Evolutionary conservation across 2,797 vertebrate genomes (phyloP).

Genomic region (Euthynnus affinis): DNA sequence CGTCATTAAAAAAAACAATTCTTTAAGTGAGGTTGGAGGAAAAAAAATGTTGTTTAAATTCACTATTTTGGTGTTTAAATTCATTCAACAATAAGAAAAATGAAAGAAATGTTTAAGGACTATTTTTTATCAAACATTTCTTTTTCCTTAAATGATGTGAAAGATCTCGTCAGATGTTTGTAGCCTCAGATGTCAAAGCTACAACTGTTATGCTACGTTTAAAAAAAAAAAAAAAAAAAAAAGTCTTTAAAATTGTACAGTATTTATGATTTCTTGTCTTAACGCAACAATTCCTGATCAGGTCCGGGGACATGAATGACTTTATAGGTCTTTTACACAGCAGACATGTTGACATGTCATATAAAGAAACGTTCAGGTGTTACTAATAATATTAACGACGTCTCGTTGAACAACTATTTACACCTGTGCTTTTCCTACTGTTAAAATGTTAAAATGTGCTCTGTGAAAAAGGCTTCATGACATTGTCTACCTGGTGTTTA

Average conservation of each 20-base stretch:
- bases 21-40: not conserved
- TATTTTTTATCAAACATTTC: not conserved
- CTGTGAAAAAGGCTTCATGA: not conserved
- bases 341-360: not conserved
- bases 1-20: slow-evolving; percentile 9
- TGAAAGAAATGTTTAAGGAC: not conserved
- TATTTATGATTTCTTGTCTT: too few relatives aligned
- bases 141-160: not conserved
- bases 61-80: not conserved
- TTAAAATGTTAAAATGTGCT: not conserved
- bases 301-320: too few relatives aligned
- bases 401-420: not conserved
- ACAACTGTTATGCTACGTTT: too few relatives aligned
- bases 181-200: not conserved
- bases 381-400: too few relatives aligned
- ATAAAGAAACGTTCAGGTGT: too few relatives aligned
- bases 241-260: too few relatives aligned
- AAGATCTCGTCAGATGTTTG: not conserved
- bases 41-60: not conserved
- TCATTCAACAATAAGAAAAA: not conserved
- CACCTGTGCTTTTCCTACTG: too few relatives aligned
- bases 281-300: too few relatives aligned
- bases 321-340: not conserved
- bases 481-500: not conserved
- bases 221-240: too few relatives aligned